phyloP scores from a whole-genome alignment of 2,888 invertebrate species.

The Lobophora halterata region DNA sequence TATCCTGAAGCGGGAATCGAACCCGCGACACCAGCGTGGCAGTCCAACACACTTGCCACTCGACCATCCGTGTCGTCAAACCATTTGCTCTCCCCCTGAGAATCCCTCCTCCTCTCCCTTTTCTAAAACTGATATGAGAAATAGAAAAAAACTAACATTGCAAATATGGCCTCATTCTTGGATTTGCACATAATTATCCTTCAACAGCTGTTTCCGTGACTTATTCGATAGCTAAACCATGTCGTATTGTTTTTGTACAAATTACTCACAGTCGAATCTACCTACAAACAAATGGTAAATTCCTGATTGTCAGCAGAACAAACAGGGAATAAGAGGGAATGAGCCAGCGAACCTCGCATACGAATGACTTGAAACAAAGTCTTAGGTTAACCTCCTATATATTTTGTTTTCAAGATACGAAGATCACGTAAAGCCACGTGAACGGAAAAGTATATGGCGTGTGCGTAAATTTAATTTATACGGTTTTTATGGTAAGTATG shows the following conservation, averaged over 20 bases:
- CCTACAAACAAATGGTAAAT: constrained; percentile 16
- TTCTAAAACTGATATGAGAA: no score
- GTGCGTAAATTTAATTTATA: constrained; percentile 17
- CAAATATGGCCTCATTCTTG: no score
- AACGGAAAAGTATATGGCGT: constrained; percentile 22
- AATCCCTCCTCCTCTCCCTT: no score
- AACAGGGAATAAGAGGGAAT: constrained; percentile 24
- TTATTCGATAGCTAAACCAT: constrained; percentile 4
- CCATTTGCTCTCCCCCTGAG: no score
- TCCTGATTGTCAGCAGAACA: constrained; percentile 20
- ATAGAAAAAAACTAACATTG: no score
- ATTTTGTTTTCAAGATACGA: constrained; percentile 23
- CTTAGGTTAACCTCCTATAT: constrained; percentile 10
- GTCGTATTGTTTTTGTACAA: constrained; percentile 22
- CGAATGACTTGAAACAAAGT: constrained; percentile 33
- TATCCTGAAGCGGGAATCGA: no score
- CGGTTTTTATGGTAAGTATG: no score
- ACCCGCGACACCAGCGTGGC: no score
- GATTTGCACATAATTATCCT: no score
- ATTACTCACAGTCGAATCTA: constrained; percentile 22
- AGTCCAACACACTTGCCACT: no score
- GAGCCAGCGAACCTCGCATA: constrained; percentile 28
- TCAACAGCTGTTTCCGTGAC: no score
- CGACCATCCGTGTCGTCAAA: no score
- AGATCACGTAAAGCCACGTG: constrained; percentile 24